Evolutionary conservation across 92 coral and sea anemone genomes (phyloP).

Genomic region (Bergia puertoricense): DNA sequence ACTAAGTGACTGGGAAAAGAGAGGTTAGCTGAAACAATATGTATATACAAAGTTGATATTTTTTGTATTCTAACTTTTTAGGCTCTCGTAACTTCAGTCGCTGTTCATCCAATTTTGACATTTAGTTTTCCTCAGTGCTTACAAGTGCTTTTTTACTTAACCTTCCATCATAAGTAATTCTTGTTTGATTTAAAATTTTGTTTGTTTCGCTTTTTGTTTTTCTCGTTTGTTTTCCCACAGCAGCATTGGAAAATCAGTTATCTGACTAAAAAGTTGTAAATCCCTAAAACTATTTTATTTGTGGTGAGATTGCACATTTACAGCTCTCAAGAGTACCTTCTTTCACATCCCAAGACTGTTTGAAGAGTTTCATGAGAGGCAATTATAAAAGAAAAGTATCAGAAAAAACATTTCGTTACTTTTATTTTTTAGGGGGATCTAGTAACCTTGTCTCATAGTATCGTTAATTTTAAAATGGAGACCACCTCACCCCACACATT

Average conservation of each 20-base stretch:
- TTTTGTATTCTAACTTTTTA: no score
- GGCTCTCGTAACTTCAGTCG: no score
- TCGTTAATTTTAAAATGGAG: neutral
- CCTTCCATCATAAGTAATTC: no score
- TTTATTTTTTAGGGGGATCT: neutral
- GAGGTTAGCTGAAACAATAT: conserved; percentile 54
- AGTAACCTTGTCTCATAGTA: neutral
- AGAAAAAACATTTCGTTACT: neutral
- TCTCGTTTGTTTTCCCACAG: neutral
- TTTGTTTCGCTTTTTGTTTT: neutral
- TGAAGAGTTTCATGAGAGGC: neutral
- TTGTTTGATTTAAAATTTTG: no score
- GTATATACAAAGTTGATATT: no score
- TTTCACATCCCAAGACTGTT: neutral
- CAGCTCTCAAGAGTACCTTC: neutral
- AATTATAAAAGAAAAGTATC: neutral
- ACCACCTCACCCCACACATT: neutral
- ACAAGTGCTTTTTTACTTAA: no score
- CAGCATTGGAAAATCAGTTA: neutral
- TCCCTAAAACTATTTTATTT: neutral
- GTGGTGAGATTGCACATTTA: neutral
- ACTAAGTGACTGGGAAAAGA: conserved; percentile 72
- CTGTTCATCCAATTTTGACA: no score
- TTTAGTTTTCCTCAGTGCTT: no score
- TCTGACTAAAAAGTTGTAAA: neutral